Evolutionary conservation across 2,888 invertebrate genomes (phyloP).

Genomic region (Flexamia atlantica): DNA sequence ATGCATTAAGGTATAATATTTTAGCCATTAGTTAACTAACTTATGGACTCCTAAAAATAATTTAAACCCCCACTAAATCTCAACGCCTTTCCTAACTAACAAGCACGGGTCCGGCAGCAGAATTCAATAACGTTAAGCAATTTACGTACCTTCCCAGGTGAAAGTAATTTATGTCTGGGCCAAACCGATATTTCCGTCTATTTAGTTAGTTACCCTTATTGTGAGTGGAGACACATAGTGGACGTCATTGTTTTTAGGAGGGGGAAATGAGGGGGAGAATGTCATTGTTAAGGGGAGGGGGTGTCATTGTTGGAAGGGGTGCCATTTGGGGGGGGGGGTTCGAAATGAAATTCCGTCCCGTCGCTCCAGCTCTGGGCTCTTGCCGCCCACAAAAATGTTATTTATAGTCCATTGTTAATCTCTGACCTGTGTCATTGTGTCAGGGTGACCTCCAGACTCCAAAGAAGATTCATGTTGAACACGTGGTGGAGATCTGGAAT

Average conservation of each 20-base stretch:
- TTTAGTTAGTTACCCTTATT: slow-evolving; percentile 28
- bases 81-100: too few species aligned
- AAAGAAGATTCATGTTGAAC: neutral
- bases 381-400: slow-evolving; percentile 9
- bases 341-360: slow-evolving; percentile 34
- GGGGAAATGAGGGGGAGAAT: too few species aligned
- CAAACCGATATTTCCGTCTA: slow-evolving; percentile 16
- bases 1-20: too few species aligned
- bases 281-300: too few species aligned
- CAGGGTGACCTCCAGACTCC: neutral
- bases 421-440: slow-evolving; percentile 26
- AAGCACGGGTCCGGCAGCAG: neutral
- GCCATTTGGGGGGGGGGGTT: neutral
- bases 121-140: neutral
- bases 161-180: slow-evolving; percentile 8
- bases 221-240: slow-evolving; percentile 7
- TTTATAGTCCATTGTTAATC: slow-evolving; percentile 40
- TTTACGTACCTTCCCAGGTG: slow-evolving; percentile 5
- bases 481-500: neutral
- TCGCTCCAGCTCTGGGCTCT: neutral
- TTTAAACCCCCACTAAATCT: too few species aligned
- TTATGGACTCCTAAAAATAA: too few species aligned
- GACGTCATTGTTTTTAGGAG: too few species aligned
- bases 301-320: neutral
- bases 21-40: too few species aligned